phyloP scores from a whole-genome alignment of 2,113 vertebrate genomes.

The Etia nguti region DNA sequence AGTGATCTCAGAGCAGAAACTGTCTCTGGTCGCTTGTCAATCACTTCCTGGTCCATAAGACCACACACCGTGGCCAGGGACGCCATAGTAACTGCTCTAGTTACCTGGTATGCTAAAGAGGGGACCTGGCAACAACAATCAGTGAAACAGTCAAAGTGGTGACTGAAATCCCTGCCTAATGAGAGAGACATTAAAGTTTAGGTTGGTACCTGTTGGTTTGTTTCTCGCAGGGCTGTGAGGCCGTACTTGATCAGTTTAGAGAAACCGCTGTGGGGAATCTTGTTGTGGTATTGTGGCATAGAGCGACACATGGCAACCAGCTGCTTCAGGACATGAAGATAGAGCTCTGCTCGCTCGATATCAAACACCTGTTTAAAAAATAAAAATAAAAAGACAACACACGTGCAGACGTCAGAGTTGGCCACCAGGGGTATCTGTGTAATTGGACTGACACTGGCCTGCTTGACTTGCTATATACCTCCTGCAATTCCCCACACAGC shows the following conservation, averaged over 20 bases:
- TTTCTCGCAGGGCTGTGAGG: slow-evolving; percentile 70
- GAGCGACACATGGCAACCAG: slow-evolving; percentile 61
- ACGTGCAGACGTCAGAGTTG: not conserved
- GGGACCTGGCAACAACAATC: slow-evolving; percentile 63
- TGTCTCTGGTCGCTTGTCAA: slow-evolving; percentile 47
- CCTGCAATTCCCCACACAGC: slow-evolving; percentile 79
- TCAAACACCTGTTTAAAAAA: slow-evolving; percentile 61
- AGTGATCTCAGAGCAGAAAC: slow-evolving; percentile 57
- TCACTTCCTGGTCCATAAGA: slow-evolving; percentile 46
- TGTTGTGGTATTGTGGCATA: slow-evolving; percentile 41
- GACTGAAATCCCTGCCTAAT: not conserved
- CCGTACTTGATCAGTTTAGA: slow-evolving; percentile 71
- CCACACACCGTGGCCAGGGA: slow-evolving; percentile 77
- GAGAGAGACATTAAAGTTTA: not conserved
- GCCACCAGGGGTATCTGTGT: not conserved
- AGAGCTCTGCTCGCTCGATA: slow-evolving; percentile 78
- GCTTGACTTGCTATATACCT: slow-evolving; percentile 65
- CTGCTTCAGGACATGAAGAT: slow-evolving; percentile 78
- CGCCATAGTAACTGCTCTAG: slow-evolving; percentile 76
- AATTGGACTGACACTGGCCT: not conserved
- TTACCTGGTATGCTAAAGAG: slow-evolving; percentile 75
- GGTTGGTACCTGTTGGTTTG: slow-evolving; percentile 71
- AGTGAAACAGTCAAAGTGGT: not conserved
- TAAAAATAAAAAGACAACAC: not conserved
- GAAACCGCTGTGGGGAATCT: slow-evolving; percentile 64